phyloP scores from a whole-genome alignment of 2,113 vertebrate species.

The Seriola quinqueradiata region DNA sequence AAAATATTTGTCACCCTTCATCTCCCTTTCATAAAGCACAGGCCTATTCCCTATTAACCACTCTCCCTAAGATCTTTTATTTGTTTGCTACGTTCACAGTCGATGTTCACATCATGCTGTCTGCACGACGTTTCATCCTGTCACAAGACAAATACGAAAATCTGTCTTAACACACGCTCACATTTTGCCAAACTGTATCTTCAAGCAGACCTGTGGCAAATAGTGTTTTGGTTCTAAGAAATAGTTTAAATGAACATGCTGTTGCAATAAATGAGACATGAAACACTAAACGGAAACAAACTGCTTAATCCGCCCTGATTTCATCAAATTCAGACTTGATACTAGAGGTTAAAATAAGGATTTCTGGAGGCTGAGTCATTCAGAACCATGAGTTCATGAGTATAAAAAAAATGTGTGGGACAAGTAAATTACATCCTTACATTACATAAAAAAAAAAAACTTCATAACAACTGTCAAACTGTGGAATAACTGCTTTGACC shows the following conservation, averaged over 20 bases:
- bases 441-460: not conserved
- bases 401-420: not conserved
- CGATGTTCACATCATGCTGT: not conserved
- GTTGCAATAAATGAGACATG: too few relatives aligned
- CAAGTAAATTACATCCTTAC: not conserved
- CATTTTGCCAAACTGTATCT: too few relatives aligned
- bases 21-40: not conserved
- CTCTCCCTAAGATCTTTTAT: not conserved
- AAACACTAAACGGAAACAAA: too few relatives aligned
- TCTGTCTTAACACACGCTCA: not conserved
- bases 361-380: too few relatives aligned
- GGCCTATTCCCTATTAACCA: not conserved
- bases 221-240: too few relatives aligned
- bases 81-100: not conserved
- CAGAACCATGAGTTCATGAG: not conserved
- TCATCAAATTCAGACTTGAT: too few relatives aligned
- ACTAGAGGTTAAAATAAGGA: too few relatives aligned
- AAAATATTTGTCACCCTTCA: conserved; percentile 28
- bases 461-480: not conserved
- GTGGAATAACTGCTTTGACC: not conserved
- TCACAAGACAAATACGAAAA: not conserved
- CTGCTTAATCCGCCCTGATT: too few relatives aligned
- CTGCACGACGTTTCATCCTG: not conserved
- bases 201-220: too few relatives aligned
- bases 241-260: too few relatives aligned